phyloP scores from a whole-genome alignment of 2,888 invertebrate species.

The Andrena fulva region DNA sequence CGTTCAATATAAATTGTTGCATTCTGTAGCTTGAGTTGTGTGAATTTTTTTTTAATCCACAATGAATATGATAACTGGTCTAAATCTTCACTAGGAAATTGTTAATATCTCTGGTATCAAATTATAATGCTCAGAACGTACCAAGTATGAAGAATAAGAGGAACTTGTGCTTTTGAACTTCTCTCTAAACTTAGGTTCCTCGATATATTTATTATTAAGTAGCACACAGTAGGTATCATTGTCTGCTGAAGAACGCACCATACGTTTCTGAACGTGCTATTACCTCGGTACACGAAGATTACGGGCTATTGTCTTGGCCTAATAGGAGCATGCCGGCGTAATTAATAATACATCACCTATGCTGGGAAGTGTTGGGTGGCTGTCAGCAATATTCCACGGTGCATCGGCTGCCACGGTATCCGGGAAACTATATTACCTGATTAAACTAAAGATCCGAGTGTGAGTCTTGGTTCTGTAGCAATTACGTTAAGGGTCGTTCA shows the following conservation, averaged over 20 bases:
- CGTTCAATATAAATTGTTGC: background rate
- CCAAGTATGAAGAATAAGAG: background rate
- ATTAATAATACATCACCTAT: conserved; percentile 72
- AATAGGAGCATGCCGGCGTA: conserved; percentile 68
- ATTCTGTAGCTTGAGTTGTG: too few relatives aligned
- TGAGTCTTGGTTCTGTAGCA: conserved; percentile 18
- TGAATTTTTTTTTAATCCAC: too few relatives aligned
- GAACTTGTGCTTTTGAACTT: too few relatives aligned
- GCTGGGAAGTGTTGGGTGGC: conserved; percentile 45
- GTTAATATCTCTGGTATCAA: too few relatives aligned
- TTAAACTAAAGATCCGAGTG: conserved; percentile 52
- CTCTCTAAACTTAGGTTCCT: background rate
- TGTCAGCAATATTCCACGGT: conserved; percentile 64
- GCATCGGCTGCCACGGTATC: conserved; percentile 53
- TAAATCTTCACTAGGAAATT: too few relatives aligned
- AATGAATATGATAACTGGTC: too few relatives aligned
- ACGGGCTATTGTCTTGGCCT: conserved; percentile 67
- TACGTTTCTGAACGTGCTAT: conserved; percentile 51
- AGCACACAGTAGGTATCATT: conserved; percentile 34
- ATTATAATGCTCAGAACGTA: background rate
- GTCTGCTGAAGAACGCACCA: conserved; percentile 30
- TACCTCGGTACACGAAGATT: conserved; percentile 61
- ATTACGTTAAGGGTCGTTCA: conserved; percentile 21
- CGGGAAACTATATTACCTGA: conserved; percentile 59
- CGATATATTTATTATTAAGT: conserved; percentile 23